Conservation (phyloP, 1,140 invertebrate genomes). For the Trichogramma pretiosum region DNA sequence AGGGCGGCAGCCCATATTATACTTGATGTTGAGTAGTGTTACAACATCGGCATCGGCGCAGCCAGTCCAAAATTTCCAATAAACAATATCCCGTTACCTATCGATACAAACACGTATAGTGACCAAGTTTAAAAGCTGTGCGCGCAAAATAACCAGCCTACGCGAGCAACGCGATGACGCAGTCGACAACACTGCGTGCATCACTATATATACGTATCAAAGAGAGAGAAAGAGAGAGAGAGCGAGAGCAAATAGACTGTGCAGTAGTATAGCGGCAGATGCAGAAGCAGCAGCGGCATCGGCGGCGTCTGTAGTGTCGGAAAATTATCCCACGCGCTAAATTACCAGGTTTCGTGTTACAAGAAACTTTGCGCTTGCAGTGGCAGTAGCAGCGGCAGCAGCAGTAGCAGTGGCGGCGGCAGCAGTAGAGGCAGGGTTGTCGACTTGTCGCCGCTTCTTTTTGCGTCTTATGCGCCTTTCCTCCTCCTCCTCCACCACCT, state of each 20-base stretch:
- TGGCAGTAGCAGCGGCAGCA: background rate
- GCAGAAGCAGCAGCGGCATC: no score
- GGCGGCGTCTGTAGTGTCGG: no score
- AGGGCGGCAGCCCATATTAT: no score
- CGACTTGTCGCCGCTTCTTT: conserved; percentile 22
- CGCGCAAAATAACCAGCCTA: background rate
- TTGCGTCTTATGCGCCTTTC: conserved; percentile 17
- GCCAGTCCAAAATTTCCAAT: background rate
- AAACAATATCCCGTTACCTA: conserved; percentile 14
- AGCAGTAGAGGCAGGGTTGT: conserved; percentile 1
- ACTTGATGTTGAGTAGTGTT: no score
- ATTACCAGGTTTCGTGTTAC: conserved; percentile 27
- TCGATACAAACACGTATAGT: no score
- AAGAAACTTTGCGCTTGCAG: conserved; percentile 20
- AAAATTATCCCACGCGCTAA: conserved; percentile 27
- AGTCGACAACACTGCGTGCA: no score
- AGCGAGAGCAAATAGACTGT: background rate
- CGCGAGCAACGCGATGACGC: no score
- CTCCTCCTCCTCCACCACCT: background rate
- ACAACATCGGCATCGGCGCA: background rate
- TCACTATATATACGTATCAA: no score
- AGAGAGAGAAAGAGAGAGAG: no score
- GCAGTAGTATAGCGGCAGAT: no score
- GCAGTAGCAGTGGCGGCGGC: no score
- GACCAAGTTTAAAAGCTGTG: background rate